Evolutionary conservation across 2,888 invertebrate genomes (phyloP).

Genomic region (Eupithecia tripunctaria): DNA sequence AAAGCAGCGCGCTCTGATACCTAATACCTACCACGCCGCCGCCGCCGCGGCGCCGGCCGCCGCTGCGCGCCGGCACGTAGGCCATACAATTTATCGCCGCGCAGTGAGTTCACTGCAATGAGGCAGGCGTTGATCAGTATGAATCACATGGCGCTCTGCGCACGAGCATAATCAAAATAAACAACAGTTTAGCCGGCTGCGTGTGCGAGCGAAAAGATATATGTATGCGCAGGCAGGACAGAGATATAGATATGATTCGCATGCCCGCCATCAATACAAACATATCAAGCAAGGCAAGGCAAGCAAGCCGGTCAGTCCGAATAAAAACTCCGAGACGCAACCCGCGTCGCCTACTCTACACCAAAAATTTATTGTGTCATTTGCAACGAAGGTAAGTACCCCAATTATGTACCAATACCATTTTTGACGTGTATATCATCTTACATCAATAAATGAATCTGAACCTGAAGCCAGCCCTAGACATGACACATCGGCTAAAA

Average conservation of each 20-base stretch:
- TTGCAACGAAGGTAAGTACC: neutral
- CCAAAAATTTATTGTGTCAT: neutral
- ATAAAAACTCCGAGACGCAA: neutral
- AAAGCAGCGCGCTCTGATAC: neutral
- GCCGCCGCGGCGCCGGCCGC: too few relatives aligned
- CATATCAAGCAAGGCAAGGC: neutral
- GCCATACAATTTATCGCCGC: neutral
- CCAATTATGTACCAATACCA: too few relatives aligned
- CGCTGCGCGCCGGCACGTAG: neutral
- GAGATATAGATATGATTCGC: neutral
- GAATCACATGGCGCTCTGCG: constrained; percentile 5
- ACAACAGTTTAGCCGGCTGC: neutral
- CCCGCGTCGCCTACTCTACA: neutral
- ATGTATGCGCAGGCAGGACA: neutral
- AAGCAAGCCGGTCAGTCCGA: neutral
- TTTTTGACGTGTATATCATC: too few relatives aligned
- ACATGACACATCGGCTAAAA: too few relatives aligned
- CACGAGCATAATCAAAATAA: constrained; percentile 5
- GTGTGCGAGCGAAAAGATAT: neutral
- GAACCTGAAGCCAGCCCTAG: too few relatives aligned
- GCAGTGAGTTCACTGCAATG: neutral
- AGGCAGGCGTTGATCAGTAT: constrained; percentile 6
- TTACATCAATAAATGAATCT: too few relatives aligned
- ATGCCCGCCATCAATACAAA: neutral
- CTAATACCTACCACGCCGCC: too few relatives aligned